phyloP scores from a whole-genome alignment of 1,140 invertebrate species.

The Babylonia areolata region DNA sequence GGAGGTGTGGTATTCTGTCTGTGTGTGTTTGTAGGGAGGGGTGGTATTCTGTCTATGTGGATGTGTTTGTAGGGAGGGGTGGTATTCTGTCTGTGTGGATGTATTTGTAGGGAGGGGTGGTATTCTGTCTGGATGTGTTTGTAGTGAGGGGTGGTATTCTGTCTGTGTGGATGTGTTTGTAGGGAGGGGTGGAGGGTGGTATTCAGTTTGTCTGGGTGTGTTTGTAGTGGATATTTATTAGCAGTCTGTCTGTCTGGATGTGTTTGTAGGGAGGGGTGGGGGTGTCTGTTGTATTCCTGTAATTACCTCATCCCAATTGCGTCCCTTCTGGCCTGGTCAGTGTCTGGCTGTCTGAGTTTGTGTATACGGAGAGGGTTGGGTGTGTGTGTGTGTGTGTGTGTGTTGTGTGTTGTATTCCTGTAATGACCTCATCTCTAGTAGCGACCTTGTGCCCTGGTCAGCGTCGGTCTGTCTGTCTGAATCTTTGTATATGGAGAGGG shows the following conservation, averaged over 20 bases:
- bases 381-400: neutral
- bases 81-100: neutral
- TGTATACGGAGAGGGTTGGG: neutral
- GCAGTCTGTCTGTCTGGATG: neutral
- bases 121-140: neutral
- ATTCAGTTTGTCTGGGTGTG: neutral
- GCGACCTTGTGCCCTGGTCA: slow-evolving; percentile 80
- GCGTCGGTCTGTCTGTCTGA: slow-evolving; percentile 37
- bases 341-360: slow-evolving; percentile 20
- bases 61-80: slow-evolving; percentile 45
- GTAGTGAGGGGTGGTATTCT: slow-evolving; percentile 45
- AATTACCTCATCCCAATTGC: slow-evolving; percentile 90
- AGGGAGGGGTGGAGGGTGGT: too few relatives aligned
- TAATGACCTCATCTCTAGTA: slow-evolving; percentile 91
- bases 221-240: too few relatives aligned
- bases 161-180: neutral
- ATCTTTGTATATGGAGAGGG: slow-evolving; percentile 36
- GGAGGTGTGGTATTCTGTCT: too few relatives aligned
- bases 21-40: too few relatives aligned
- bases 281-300: slow-evolving; percentile 94
- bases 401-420: slow-evolving; percentile 88
- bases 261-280: too few relatives aligned
- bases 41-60: slow-evolving; percentile 37
- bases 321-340: slow-evolving; percentile 81
- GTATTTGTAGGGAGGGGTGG: too few relatives aligned